Evolutionary conservation across 2,888 invertebrate species (phyloP).

Genomic region (Ceraclea dissimilis): DNA sequence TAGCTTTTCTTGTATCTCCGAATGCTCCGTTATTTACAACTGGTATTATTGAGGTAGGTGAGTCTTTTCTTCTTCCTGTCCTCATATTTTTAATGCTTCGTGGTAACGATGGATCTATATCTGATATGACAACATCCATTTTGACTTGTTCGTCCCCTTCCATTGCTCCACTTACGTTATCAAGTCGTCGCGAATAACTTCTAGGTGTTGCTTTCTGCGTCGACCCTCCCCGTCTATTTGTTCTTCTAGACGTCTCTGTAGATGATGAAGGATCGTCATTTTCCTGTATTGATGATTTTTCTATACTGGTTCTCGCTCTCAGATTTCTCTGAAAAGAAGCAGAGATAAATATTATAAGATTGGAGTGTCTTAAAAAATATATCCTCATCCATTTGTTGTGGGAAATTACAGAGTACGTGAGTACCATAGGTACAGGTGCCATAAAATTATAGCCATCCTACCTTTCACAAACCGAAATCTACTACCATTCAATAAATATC

Average conservation of each 20-base stretch:
- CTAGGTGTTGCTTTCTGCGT: conserved; percentile 9
- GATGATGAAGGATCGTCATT: background rate
- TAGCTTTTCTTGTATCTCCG: conserved; percentile 19
- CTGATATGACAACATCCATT: conserved; percentile 4
- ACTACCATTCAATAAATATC: too few relatives aligned
- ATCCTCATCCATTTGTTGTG: too few relatives aligned
- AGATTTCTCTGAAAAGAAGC: conserved; percentile 21
- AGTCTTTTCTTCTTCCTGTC: conserved; percentile 9
- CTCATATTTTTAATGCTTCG: conserved; percentile 18
- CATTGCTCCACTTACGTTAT: conserved; percentile 8
- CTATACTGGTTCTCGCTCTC: conserved; percentile 8
- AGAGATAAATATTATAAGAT: background rate
- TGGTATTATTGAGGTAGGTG: conserved; percentile 16
- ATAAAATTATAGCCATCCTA: too few relatives aligned
- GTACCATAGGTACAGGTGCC: too few relatives aligned
- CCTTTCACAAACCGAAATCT: too few relatives aligned
- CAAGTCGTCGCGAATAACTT: conserved; percentile 18
- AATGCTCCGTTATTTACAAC: conserved; percentile 22
- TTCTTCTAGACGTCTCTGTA: background rate
- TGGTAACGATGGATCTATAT: conserved; percentile 12
- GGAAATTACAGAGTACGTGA: too few relatives aligned
- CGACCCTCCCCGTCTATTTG: conserved; percentile 2
- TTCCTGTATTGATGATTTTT: background rate
- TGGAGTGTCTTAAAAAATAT: too few relatives aligned
- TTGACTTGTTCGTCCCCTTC: conserved; percentile 4